Base-by-base conservation (phyloP, 2,888 invertebrate genomes). In the Eurois occulta region DNA sequence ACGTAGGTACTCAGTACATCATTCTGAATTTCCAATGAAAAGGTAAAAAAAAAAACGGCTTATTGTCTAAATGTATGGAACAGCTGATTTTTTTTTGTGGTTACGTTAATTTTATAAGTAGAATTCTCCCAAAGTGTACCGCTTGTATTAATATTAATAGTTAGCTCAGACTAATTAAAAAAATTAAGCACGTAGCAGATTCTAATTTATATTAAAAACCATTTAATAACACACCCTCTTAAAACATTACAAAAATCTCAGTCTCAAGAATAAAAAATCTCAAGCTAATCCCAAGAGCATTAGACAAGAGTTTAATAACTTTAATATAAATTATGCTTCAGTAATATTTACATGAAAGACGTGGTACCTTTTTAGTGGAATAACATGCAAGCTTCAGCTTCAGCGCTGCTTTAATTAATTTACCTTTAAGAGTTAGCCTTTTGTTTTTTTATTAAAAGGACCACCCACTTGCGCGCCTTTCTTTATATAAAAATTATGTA, bases 281-380 rank as follows among this genome's bases (percentile, higher is more conserved):
- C 16, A 41, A 78, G 64, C 72, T 78, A 84, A 84, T 84, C 77
- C 72, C 72, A 35, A 65, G 48, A 58, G 73, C 65, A 73, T 77
- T 72, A 87, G 65, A 76, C 79, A 82, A 88, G 86, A 82, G 35
- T 82, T 81, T 85, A 86, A 77, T 79, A 83, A 76, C 32, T 79
- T 83, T 75, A 80, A 86, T 83, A 87, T 80, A 77, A 82, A 86
- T 88, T 86, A 88, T 77, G 73, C 82, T 88, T 66, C 46, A 41
- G 84, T 87, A 88, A 88, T 88, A 88, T 88, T 88, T 87, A 87
- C 86, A 87, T 77, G 73, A 79, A 87, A 84, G 78, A 75, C 78
- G 76, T 75, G 81, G 87, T 77, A 73, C 79, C 75, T 88, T 86
- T 86, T 87, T 82, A 88, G 77, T 84, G 77, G 67, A 86, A 88